Evolutionary conservation across 2,113 vertebrate species (phyloP), one percentile per base, ranked within the genome.

Genomic region (Hirundichthys speculiger): DNA sequence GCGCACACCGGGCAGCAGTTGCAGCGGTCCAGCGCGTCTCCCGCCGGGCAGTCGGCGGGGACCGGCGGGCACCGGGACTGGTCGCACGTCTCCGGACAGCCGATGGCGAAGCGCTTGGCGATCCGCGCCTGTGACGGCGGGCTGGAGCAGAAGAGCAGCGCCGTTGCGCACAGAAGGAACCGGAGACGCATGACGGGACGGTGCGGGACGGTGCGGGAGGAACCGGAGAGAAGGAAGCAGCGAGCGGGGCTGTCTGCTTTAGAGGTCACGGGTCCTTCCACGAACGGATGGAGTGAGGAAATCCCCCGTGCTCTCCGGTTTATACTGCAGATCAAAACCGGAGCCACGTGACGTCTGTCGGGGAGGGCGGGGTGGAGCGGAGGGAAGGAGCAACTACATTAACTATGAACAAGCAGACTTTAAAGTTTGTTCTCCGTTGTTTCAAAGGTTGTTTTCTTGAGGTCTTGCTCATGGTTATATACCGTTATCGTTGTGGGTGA

Each of bases 1-100:
- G 93, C 94, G 83, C 96, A 98, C 49, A 94, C 93, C 3, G 92
- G 92, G 84, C 96, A 97, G 89, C 96, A 98, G 86, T 92, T 92
- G 87, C 96, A 98, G 25, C 83, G 80, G 82, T 97, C 94, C 20
- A 88, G 88, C 56, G 86, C 91, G 14, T 89, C 88, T 0, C 92
- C 94, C 21, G 90, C 83, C 43, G 90, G 14, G 61, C 94, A 95
- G 83, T 91, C 88, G 0, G 76, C 80, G 1, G 94, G 83, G 21
- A 93, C 76, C 53, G 91, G 83, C 0, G 91, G 41, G 79, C 96
- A 97, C 48, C 83, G 86, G 1, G 92, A 88, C 22, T 80, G 88
- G 5, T 96, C 95, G 79, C 96, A 97, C 38, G 83, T 91, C 22
- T 94, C 93, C 2, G 90, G 88, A 47, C 93, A 91, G 64, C 75